Evolutionary conservation across 1,140 invertebrate genomes (phyloP).

Genomic region (Helicorthomorpha holstii): DNA sequence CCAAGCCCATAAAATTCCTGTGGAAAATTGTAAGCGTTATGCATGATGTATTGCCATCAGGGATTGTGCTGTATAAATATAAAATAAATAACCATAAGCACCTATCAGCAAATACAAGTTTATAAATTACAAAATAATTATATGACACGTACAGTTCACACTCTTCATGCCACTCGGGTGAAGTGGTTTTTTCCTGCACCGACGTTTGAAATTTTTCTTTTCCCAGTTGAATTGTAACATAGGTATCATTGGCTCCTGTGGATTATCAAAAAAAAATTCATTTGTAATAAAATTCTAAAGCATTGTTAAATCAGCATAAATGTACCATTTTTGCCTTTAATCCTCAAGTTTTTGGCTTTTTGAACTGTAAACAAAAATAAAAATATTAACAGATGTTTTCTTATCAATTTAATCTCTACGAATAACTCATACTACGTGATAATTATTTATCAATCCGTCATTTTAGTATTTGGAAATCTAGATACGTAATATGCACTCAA

Average conservation of each 20-base stretch:
- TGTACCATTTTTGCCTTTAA: constrained; percentile 69
- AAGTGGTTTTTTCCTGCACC: constrained; percentile 67
- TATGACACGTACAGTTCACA: constrained; percentile 62
- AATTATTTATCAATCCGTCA: no score
- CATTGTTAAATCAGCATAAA: constrained; percentile 7
- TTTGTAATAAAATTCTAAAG: neutral
- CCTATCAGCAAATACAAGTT: neutral
- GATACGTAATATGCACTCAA: no score
- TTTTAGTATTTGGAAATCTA: no score
- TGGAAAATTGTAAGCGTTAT: constrained; percentile 68
- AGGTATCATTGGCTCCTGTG: constrained; percentile 72
- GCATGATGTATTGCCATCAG: constrained; percentile 71
- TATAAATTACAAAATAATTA: constrained; percentile 1
- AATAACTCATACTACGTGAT: no score
- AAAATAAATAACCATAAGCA: constrained; percentile 1
- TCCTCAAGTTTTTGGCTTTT: constrained; percentile 46
- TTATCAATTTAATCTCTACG: no score
- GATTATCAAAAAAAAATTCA: constrained; percentile 11
- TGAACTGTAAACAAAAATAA: constrained; percentile 45
- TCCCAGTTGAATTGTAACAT: constrained; percentile 80
- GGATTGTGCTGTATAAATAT: constrained; percentile 42
- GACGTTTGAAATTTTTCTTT: constrained; percentile 95
- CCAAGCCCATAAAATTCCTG: constrained; percentile 72
- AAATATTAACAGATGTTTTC: no score
- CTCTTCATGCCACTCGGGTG: constrained; percentile 84